These are phyloP conservation scores for Moxostoma hubbsi DNA, from an alignment of 2,797 vertebrate species.

Conservation along the genomic window DNA sequence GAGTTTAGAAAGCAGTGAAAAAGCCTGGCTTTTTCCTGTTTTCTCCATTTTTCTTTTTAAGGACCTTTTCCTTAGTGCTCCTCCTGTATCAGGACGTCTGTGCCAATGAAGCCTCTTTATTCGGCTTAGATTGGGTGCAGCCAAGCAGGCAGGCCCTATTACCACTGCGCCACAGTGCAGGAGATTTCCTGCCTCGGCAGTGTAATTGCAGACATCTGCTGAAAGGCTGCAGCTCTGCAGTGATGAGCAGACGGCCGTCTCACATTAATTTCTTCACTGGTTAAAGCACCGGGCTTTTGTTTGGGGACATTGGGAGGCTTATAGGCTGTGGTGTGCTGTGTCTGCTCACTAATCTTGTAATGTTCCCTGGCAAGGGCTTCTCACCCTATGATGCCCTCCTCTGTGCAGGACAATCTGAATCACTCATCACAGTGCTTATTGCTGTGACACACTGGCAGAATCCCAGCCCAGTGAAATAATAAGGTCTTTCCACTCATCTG, in stretches of 20 bases:
- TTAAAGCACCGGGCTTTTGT: conserved; percentile 64
- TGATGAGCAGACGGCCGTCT: conserved; percentile 52
- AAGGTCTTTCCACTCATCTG: conserved; percentile 73
- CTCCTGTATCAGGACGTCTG: conserved; percentile 78
- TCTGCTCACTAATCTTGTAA: conserved; percentile 59
- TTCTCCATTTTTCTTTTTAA: conserved; percentile 73
- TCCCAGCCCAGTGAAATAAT: conserved; percentile 71
- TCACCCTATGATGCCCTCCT: conserved; percentile 59
- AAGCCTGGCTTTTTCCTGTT: conserved; percentile 52
- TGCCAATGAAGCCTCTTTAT: conserved; percentile 85
- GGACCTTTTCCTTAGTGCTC: conserved; percentile 73
- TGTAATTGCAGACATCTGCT: conserved; percentile 84
- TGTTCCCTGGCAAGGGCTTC: conserved; percentile 67
- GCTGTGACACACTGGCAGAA: conserved; percentile 71
- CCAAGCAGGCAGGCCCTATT: conserved; percentile 76
- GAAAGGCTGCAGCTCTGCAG: conserved; percentile 62
- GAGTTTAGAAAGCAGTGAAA: conserved; percentile 31
- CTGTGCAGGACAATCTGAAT: conserved; percentile 69
- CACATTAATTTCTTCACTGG: conserved; percentile 56
- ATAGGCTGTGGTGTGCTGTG: conserved; percentile 65
- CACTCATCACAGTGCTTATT: conserved; percentile 75
- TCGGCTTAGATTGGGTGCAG: conserved; percentile 69
- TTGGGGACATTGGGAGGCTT: conserved; percentile 67
- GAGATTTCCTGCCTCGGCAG: conserved; percentile 84
- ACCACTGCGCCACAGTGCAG: conserved; percentile 72